Conservation (phyloP, 2,888 invertebrate species). For the Drosophila parthenogenetica region DNA sequence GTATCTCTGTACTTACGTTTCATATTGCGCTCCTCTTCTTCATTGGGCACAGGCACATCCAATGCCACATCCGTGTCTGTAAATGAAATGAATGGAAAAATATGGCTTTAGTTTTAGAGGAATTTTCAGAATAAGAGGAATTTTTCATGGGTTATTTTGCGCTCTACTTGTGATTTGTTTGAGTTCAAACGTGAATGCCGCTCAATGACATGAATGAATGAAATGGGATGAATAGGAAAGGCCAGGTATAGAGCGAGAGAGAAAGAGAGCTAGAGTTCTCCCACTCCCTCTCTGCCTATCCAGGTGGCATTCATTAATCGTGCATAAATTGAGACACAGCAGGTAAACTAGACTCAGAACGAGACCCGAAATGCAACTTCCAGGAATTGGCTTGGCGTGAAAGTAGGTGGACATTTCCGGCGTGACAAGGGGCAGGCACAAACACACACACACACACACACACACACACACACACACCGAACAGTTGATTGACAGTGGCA, state of each 20-base stretch:
- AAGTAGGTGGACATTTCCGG: slow-evolving; percentile 80
- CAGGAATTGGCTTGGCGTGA: slow-evolving; percentile 65
- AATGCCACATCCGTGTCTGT: slow-evolving; percentile 90
- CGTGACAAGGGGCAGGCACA: slow-evolving; percentile 50
- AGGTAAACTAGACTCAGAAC: slow-evolving; percentile 40
- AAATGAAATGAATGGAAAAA: slow-evolving; percentile 79
- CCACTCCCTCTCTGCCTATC: slow-evolving; percentile 22
- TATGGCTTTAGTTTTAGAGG: background rate
- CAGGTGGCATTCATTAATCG: slow-evolving; percentile 80
- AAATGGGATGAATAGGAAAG: slow-evolving; percentile 35
- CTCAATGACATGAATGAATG: slow-evolving; percentile 43
- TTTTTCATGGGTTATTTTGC: background rate
- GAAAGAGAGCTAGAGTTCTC: slow-evolving; percentile 2
- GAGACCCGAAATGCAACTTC: slow-evolving; percentile 42
- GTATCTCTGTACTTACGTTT: slow-evolving; percentile 89
- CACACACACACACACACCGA: slow-evolving; percentile 16
- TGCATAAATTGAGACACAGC: slow-evolving; percentile 71
- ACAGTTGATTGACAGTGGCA: slow-evolving; percentile 54
- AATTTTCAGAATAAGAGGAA: background rate
- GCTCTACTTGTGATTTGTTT: slow-evolving; percentile 54
- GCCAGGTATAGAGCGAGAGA: slow-evolving; percentile 16
- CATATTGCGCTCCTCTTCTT: slow-evolving; percentile 91
- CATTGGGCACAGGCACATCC: slow-evolving; percentile 89
- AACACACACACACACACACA: slow-evolving; percentile 26
- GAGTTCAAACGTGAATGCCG: slow-evolving; percentile 31